These are phyloP conservation scores for Bufotes viridis DNA, from an alignment of 2,797 vertebrate genomes.

Conservation along the genomic window DNA sequence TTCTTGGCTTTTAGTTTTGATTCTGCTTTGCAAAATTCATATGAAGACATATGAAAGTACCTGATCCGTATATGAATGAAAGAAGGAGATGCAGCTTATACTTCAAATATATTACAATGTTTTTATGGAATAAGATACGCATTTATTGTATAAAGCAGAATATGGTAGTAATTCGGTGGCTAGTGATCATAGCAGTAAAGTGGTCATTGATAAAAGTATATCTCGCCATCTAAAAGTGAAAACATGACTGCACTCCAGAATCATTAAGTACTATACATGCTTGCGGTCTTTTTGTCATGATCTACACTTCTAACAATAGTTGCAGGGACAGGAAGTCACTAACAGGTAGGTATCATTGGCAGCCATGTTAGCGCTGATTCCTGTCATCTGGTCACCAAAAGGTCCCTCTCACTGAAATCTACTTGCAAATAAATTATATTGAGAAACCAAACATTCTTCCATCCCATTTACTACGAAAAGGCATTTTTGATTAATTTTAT, in stretches of 20 bases:
- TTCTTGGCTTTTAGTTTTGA: not conserved
- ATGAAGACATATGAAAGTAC: not conserved
- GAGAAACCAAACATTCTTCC: too few relatives aligned
- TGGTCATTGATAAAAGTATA: not conserved
- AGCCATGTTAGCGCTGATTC: not conserved
- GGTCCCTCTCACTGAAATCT: too few relatives aligned
- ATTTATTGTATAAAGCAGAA: not conserved
- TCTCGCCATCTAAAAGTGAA: not conserved
- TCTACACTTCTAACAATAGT: not conserved
- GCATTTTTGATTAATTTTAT: too few relatives aligned
- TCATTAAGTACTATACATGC: too few relatives aligned
- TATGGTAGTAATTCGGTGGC: not conserved
- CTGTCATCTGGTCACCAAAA: not conserved
- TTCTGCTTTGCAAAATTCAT: not conserved
- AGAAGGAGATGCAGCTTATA: not conserved
- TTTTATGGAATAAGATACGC: not conserved
- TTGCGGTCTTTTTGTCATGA: not conserved
- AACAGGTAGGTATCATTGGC: not conserved
- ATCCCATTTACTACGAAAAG: too few relatives aligned
- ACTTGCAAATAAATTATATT: too few relatives aligned
- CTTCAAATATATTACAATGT: not conserved
- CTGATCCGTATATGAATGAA: not conserved
- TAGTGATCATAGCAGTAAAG: not conserved
- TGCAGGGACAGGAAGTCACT: too few relatives aligned
- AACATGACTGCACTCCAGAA: not conserved